Percentiles rank a stretch among this genome's conserved stretches.
These are phyloP conservation scores for Steromphala cineraria DNA, from an alignment of 2,888 invertebrate genomes.

Conservation along the genomic window DNA sequence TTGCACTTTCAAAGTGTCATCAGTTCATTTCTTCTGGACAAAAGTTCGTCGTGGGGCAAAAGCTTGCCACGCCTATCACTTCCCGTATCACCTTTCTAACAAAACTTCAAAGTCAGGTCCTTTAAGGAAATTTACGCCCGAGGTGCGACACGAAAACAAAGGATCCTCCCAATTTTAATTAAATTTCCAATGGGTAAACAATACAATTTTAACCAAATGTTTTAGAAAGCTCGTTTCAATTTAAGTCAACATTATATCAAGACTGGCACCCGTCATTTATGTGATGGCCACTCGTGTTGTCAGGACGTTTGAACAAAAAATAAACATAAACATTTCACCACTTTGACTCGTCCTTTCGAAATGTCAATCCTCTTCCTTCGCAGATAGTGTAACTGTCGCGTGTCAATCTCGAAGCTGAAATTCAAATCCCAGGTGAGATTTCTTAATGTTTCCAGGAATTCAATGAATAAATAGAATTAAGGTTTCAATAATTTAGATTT, in stretches of 20 bases:
- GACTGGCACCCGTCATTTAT: neutral
- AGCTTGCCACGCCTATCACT: neutral
- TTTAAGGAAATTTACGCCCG: neutral
- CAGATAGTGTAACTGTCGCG: too few species aligned
- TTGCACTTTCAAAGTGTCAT: neutral
- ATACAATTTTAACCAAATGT: neutral
- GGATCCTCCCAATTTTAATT: neutral
- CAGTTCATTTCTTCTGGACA: neutral
- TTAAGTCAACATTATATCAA: constrained; percentile 10
- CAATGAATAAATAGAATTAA: too few species aligned
- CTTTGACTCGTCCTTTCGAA: too few species aligned
- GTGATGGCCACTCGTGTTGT: too few species aligned
- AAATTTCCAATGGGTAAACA: neutral
- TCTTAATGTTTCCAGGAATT: too few species aligned
- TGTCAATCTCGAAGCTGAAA: too few species aligned
- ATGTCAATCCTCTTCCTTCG: too few species aligned
- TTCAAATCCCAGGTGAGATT: too few species aligned
- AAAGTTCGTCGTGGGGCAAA: neutral
- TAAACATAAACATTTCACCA: too few species aligned
- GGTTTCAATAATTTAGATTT: too few species aligned
- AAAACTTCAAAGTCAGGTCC: constrained; percentile 1
- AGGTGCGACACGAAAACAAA: neutral
- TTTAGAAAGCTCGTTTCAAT: neutral
- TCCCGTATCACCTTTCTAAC: constrained; percentile 4
- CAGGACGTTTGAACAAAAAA: too few species aligned